Conservation (phyloP, 2,797 vertebrate species). For the Geotrypetes seraphini region DNA sequence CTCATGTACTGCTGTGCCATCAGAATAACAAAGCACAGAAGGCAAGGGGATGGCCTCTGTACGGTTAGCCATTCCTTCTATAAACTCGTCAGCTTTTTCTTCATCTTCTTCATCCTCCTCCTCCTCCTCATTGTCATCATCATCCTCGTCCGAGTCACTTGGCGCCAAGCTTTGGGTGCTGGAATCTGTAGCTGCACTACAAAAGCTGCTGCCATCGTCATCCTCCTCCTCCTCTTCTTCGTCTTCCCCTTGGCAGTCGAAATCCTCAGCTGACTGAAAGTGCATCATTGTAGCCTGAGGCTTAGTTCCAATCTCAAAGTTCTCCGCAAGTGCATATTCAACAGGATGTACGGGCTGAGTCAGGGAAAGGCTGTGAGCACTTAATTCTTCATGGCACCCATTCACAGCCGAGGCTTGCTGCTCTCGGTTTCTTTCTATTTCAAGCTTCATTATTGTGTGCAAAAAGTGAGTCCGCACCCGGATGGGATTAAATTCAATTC, state of each 20-base stretch:
- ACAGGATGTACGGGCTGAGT: constrained; percentile 67
- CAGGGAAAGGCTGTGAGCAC: constrained; percentile 61
- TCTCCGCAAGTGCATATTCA: constrained; percentile 76
- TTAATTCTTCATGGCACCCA: constrained; percentile 64
- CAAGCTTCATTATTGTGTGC: constrained; percentile 98
- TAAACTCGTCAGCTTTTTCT: constrained; percentile 71
- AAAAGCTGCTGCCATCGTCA: constrained; percentile 89
- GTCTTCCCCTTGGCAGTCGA: constrained; percentile 75
- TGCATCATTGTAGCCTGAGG: constrained; percentile 73
- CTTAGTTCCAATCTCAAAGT: constrained; percentile 61
- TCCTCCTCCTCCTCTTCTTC: constrained; percentile 78
- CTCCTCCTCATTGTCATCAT: constrained; percentile 68
- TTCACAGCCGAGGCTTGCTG: constrained; percentile 70
- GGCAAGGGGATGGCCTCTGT: constrained; percentile 71
- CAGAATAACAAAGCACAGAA: constrained; percentile 79
- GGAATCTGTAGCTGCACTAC: constrained; percentile 88
- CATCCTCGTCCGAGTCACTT: constrained; percentile 88
- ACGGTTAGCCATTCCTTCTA: constrained; percentile 47
- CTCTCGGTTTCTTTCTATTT: constrained; percentile 92
- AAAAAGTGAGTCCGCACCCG: constrained; percentile 97
- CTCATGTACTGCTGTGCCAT: constrained; percentile 64
- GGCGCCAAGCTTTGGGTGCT: constrained; percentile 92
- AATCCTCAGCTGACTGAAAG: constrained; percentile 70
- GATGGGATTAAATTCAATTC: constrained; percentile 97
- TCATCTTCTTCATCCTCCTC: constrained; percentile 69